These are phyloP conservation scores for Epinephelus awoara DNA, from an alignment of 2,797 vertebrate genomes.

Conservation along the genomic window DNA sequence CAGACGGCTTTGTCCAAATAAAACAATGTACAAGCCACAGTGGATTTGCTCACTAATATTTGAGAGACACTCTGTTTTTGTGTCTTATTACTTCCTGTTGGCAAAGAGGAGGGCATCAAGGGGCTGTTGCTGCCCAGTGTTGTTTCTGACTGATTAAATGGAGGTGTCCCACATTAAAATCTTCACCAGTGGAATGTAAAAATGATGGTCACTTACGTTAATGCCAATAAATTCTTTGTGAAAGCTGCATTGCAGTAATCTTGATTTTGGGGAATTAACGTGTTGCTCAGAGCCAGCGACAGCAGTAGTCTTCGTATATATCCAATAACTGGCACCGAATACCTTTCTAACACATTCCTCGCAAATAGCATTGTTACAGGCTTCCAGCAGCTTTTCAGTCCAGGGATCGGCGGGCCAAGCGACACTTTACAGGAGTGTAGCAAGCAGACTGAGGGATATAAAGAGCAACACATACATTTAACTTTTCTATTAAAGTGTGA, in stretches of 20 bases:
- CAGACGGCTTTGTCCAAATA: neutral
- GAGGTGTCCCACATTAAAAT: conserved; percentile 17
- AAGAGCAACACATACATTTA: conserved; percentile 84
- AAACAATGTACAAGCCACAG: neutral
- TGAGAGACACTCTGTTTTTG: conserved; percentile 15
- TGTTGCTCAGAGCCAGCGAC: conserved; percentile 37
- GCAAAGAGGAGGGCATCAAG: neutral
- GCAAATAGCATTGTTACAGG: conserved; percentile 77
- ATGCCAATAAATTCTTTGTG: conserved; percentile 28
- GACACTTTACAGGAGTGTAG: conserved; percentile 75
- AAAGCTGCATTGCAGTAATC: conserved; percentile 47
- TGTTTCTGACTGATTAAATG: conserved; percentile 24
- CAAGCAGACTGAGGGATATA: conserved; percentile 74
- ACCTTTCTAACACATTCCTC: conserved; percentile 69
- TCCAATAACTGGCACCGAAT: conserved; percentile 61
- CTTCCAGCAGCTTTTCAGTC: conserved; percentile 68
- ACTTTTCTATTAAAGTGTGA: conserved; percentile 86
- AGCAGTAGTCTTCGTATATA: conserved; percentile 54
- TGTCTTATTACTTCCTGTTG: conserved; percentile 39
- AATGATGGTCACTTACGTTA: conserved; percentile 23
- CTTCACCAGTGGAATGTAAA: conserved; percentile 28
- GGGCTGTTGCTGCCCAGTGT: conserved; percentile 12
- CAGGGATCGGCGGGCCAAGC: conserved; percentile 67
- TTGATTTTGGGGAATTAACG: conserved; percentile 37
- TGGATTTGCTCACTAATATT: conserved; percentile 4